These are phyloP conservation scores for Oncorhynchus kisutch DNA, from an alignment of 2,113 vertebrate genomes.

Conservation along the genomic window DNA sequence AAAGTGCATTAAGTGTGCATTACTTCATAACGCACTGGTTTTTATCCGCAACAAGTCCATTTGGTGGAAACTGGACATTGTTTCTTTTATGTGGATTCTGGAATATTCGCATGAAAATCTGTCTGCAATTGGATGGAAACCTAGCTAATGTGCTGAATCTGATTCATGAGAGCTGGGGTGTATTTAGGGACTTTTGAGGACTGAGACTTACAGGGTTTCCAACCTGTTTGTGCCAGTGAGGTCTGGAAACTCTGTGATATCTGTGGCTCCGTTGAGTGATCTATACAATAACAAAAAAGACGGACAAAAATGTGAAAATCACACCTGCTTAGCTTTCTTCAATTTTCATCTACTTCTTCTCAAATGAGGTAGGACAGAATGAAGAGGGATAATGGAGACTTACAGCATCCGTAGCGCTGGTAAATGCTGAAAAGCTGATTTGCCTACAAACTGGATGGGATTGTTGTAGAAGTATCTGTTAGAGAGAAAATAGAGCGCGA, in stretches of 20 bases:
- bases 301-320: too few species aligned
- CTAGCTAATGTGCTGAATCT: too few species aligned
- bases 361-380: not conserved
- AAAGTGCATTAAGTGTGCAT: too few species aligned
- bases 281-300: not conserved
- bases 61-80: too few species aligned
- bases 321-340: not conserved
- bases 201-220: conserved; percentile 13
- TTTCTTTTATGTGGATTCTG: too few species aligned
- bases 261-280: not conserved
- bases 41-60: too few species aligned
- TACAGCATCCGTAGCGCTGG: conserved; percentile 66
- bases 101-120: too few species aligned
- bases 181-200: too few species aligned
- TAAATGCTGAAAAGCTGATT: conserved; percentile 81
- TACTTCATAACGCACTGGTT: too few species aligned
- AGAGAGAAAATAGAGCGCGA: conserved; percentile 33
- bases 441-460: conserved; percentile 80
- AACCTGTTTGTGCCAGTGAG: conserved; percentile 1
- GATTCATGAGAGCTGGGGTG: too few species aligned
- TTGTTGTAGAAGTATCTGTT: conserved; percentile 84
- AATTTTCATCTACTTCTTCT: not conserved
- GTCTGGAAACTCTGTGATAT: not conserved
- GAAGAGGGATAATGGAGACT: not conserved
- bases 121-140: too few species aligned